Evolutionary conservation across 2,113 vertebrate species (phyloP).

Genomic region (Saccopteryx leptura): DNA sequence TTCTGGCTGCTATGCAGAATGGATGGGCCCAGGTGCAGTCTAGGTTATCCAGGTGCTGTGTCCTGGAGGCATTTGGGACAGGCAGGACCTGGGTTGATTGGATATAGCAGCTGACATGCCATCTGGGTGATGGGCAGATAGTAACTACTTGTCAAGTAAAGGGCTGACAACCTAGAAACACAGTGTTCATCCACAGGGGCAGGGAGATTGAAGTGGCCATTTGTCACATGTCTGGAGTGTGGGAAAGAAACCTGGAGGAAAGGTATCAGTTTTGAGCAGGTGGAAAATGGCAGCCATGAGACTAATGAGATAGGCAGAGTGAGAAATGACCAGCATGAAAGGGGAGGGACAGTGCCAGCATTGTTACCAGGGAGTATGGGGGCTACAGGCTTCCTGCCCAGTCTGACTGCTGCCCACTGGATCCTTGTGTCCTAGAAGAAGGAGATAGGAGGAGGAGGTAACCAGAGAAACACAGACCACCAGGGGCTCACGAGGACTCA

Average conservation of each 20-base stretch:
- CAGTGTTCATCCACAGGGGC: accelerated
- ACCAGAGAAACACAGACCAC: accelerated
- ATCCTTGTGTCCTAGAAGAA: neutral
- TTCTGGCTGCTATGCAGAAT: neutral
- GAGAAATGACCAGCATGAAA: neutral
- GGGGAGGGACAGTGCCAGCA: neutral
- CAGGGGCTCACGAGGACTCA: neutral
- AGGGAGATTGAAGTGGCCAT: neutral
- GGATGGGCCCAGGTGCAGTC: neutral
- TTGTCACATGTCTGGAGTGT: neutral
- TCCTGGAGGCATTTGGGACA: accelerated
- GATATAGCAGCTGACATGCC: neutral
- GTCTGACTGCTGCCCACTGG: neutral
- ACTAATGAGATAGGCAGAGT: accelerated
- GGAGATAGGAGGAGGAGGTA: neutral
- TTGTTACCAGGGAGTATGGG: accelerated
- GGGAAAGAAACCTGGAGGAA: neutral
- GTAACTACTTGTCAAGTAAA: neutral
- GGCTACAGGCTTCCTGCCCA: neutral
- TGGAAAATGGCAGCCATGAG: accelerated
- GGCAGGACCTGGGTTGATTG: neutral
- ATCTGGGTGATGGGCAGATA: neutral
- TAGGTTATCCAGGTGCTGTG: accelerated
- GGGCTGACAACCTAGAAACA: accelerated
- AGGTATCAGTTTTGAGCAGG: neutral